These are phyloP conservation scores for Tetheella fluctuosa DNA, from an alignment of 2,888 invertebrate genomes.

Conservation along the genomic window DNA sequence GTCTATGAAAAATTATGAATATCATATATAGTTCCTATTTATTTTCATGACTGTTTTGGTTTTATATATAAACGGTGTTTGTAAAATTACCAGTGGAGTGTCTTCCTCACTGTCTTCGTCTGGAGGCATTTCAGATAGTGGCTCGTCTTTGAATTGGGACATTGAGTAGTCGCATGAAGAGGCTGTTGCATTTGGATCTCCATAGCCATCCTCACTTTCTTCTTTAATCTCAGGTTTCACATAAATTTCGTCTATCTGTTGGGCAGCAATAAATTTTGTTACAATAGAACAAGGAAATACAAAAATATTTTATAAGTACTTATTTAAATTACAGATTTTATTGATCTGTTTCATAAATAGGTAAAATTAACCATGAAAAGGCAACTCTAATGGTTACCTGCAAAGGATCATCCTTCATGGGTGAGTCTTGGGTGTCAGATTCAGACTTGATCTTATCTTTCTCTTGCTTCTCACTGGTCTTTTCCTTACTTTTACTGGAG, in stretches of 20 bases:
- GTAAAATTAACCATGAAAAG: background rate
- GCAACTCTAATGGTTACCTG: slow-evolving; percentile 48
- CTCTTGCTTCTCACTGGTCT: slow-evolving; percentile 59
- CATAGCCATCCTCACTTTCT: slow-evolving; percentile 67
- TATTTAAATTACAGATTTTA: too few species aligned
- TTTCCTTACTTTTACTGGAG: slow-evolving; percentile 71
- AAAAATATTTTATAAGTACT: too few species aligned
- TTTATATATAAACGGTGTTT: background rate
- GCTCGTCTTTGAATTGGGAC: slow-evolving; percentile 87
- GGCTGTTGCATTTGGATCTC: slow-evolving; percentile 80
- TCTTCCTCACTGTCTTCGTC: slow-evolving; percentile 89
- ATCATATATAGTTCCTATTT: background rate
- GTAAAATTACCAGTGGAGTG: slow-evolving; percentile 87
- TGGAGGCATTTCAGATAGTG: slow-evolving; percentile 71
- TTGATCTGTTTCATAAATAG: too few species aligned
- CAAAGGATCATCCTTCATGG: slow-evolving; percentile 73
- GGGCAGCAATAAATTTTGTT: slow-evolving; percentile 8
- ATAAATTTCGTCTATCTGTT: slow-evolving; percentile 67
- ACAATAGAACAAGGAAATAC: background rate
- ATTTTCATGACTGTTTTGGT: background rate
- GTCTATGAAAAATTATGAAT: slow-evolving; percentile 36
- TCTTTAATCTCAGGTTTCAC: slow-evolving; percentile 78
- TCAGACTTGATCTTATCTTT: slow-evolving; percentile 65
- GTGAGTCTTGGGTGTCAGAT: slow-evolving; percentile 52
- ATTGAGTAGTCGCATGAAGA: slow-evolving; percentile 89